A percentile compares a stretch with the other conserved stretches of the same genome.
phyloP scores from a whole-genome alignment of 2,797 vertebrate genomes.

The Arremon aurantiirostris region DNA sequence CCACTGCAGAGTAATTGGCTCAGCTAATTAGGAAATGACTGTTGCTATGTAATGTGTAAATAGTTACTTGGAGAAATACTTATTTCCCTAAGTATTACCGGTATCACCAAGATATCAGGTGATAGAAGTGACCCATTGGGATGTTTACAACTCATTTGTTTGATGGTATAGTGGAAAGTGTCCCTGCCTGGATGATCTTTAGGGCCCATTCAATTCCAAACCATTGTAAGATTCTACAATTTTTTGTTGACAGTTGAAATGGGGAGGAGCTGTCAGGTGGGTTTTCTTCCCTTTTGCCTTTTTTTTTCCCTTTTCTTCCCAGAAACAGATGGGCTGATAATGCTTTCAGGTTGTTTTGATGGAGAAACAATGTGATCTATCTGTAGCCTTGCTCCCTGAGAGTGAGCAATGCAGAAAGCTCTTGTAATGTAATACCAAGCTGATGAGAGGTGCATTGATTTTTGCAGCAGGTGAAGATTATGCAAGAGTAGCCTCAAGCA shows the following conservation, averaged over 20 bases:
- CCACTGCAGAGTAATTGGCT: not conserved
- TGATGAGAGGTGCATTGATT: constrained; percentile 64
- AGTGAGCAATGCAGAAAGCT: constrained; percentile 38
- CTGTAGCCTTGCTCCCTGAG: not conserved
- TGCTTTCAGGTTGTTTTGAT: constrained; percentile 1
- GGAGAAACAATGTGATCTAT: constrained; percentile 12
- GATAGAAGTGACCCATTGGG: not conserved
- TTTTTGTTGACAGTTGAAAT: not conserved
- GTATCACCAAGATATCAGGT: not conserved
- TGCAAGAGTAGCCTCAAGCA: constrained; percentile 42
- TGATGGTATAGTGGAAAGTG: not conserved
- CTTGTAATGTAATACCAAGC: constrained; percentile 65
- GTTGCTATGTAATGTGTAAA: not conserved
- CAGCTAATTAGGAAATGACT: not conserved
- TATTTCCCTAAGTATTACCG: not conserved
- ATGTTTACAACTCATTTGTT: not conserved
- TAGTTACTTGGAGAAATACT: not conserved
- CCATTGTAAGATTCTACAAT: not conserved
- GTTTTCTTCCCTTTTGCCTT: not conserved
- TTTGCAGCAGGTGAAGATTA: constrained; percentile 70
- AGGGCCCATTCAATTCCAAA: not conserved
- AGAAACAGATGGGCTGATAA: not conserved
- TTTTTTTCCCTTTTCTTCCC: not conserved
- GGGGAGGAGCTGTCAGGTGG: not conserved
- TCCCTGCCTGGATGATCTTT: not conserved